A percentile compares a stretch with the other conserved stretches of the same genome.
Evolutionary conservation across 2,113 vertebrate species (phyloP).

Genomic region (Bettongia penicillata): DNA sequence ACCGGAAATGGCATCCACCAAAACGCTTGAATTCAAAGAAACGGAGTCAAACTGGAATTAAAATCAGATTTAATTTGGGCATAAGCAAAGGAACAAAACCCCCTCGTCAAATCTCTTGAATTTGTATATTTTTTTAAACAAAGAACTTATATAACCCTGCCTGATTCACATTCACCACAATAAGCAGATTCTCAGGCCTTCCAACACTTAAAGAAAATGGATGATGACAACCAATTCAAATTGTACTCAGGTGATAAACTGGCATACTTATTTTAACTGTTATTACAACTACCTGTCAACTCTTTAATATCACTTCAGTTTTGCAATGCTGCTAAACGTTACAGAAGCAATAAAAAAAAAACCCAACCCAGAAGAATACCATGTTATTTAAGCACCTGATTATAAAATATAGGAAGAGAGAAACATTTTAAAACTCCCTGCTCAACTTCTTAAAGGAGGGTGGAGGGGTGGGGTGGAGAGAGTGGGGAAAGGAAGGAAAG

Average conservation of each 20-base stretch:
- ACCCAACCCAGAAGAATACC: conserved; percentile 6
- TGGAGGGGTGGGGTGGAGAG: not conserved
- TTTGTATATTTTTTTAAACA: not conserved
- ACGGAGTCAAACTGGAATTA: conserved; percentile 24
- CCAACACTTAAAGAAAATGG: conserved; percentile 42
- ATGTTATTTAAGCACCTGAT: conserved; percentile 43
- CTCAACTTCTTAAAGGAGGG: conserved; percentile 51
- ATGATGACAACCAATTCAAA: conserved; percentile 37
- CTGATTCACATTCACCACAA: conserved; percentile 42
- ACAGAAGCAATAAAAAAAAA: not conserved
- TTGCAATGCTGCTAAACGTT: conserved; percentile 30
- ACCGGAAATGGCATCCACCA: conserved; percentile 53
- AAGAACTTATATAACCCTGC: conserved; percentile 42
- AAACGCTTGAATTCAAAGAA: conserved; percentile 35
- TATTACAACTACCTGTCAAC: conserved; percentile 30
- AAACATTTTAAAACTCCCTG: conserved; percentile 40
- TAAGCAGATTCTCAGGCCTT: conserved; percentile 44
- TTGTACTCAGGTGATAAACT: conserved; percentile 30
- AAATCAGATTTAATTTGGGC: conserved; percentile 34
- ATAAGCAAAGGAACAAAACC: conserved; percentile 5
- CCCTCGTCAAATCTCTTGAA: not conserved
- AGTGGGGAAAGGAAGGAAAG: not conserved
- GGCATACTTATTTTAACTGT: conserved; percentile 7
- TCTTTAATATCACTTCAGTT: conserved; percentile 28
- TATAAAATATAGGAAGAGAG: conserved; percentile 24